Base-by-base conservation (phyloP, 2,888 invertebrate species). In the Nematopogon swammerdamellus region DNA sequence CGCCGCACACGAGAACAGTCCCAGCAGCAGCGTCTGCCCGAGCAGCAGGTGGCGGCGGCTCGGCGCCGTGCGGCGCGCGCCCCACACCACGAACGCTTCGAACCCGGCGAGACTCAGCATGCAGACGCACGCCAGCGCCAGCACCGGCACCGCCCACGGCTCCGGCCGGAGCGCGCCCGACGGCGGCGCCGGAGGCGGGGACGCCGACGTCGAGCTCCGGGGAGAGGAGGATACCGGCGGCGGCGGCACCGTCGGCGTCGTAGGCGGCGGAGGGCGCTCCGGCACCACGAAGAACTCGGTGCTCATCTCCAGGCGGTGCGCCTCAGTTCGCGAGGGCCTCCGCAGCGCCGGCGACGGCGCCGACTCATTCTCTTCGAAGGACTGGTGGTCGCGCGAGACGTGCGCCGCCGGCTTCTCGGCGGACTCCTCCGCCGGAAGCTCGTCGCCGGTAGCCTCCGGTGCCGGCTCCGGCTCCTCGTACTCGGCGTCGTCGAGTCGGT, bases 111-210 rank as follows among this genome's bases (percentile, higher is more conserved):
- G 92, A 59, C 91, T 83, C 18, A 91, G 75, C 86, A 96, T 91
- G 56, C 92, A 89, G 25, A 92, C 82, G 36, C 90, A 88, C 50
- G 94, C 89, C 53, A 95, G 82, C 17, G 92, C 89, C 51, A 95
- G 82, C 49, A 96, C 85, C 1, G 95, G 95, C 56, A 95, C 86
- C 36, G 95, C 94, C 97, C 97, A 96, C 18, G 91, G 84, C 65
- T 94, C 92, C 56, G 86, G 81, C 49, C 91, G 81, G 47, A 88
- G 68, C 48, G 83, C 71, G 4, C 71, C 68, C 8, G 64, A 56
- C 3, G 61, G 53, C 18, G 63, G 65, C 8, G 66, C 62, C 49
- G 64, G 62, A 50, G 59, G 57, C 46, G 64, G 58, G 6, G 64
- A 63, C 50, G 69, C 57, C 48, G 72, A 59, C 57, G 64, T 36